phyloP scores from a whole-genome alignment of 2,888 invertebrate genomes.

The Drosophila rubida region DNA sequence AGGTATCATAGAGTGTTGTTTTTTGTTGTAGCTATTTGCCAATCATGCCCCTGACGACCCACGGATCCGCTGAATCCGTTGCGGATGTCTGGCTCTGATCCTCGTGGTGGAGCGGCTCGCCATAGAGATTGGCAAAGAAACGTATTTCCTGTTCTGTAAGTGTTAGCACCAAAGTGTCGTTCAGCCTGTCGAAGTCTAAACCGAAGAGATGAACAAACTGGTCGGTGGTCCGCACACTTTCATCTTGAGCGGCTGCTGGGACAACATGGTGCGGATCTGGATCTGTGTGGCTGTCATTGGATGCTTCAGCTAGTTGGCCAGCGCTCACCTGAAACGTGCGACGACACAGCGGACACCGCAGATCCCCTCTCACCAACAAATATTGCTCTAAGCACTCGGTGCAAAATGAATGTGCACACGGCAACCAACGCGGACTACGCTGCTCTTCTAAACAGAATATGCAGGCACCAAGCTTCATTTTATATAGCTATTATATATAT shows the following conservation, averaged over 20 bases:
- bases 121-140: conserved; percentile 51
- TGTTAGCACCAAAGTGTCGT: conserved; percentile 55
- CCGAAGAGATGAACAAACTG: conserved; percentile 22
- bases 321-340: conserved; percentile 51
- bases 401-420: conserved; percentile 62
- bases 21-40: conserved; percentile 11
- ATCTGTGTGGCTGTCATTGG: conserved; percentile 44
- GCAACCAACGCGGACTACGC: conserved; percentile 41
- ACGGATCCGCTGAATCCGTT: conserved; percentile 5
- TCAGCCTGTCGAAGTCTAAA: conserved; percentile 25
- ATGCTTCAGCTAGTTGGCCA: conserved; percentile 19
- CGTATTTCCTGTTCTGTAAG: conserved; percentile 62
- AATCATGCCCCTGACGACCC: conserved; percentile 13
- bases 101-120: conserved; percentile 29
- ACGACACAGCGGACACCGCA: conserved; percentile 60
- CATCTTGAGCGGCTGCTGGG: conserved; percentile 27
- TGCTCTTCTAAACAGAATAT: conserved; percentile 65
- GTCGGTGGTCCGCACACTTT: conserved; percentile 10
- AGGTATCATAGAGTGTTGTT: background rate
- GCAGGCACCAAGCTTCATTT: no score
- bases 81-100: conserved; percentile 14
- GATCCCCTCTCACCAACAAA: conserved; percentile 47
- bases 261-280: conserved; percentile 39
- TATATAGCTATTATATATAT: no score
- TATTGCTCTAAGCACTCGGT: conserved; percentile 50